These are phyloP conservation scores for Leucopsar rothschildi DNA, from an alignment of 2,113 vertebrate species.

Conservation along the genomic window DNA sequence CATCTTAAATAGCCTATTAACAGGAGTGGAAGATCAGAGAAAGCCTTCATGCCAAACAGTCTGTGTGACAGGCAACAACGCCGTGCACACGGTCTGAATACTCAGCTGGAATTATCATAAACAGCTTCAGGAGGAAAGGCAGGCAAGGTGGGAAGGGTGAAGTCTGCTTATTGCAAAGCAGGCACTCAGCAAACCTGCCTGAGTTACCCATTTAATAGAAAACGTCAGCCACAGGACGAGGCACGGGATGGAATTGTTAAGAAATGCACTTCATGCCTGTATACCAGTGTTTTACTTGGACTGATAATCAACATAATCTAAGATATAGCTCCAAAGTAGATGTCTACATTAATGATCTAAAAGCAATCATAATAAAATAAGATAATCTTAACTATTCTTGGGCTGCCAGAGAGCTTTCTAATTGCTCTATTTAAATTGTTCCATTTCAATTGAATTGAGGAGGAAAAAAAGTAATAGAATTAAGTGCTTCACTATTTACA, in stretches of 20 bases:
- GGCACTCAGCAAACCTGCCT: neutral
- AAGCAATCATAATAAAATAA: conserved; percentile 12
- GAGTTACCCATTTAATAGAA: neutral
- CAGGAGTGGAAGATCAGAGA: neutral
- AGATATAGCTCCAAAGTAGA: neutral
- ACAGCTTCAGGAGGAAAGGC: neutral
- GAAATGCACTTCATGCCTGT: neutral
- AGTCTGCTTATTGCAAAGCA: neutral
- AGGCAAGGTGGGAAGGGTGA: neutral
- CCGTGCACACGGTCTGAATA: neutral
- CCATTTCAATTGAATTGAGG: conserved; percentile 40
- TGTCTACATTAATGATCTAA: neutral
- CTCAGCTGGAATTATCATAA: neutral
- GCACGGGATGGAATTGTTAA: neutral
- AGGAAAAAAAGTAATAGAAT: neutral
- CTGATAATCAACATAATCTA: neutral
- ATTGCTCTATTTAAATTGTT: conserved; percentile 38
- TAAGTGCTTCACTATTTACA: conserved; percentile 45
- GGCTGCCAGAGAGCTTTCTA: neutral
- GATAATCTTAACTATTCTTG: conserved; percentile 4
- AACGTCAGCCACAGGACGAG: neutral
- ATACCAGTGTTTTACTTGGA: neutral
- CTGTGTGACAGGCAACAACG: neutral
- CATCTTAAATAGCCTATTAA: conserved; percentile 1
- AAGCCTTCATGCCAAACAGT: neutral